Base-by-base conservation (phyloP, 2,888 invertebrate genomes). In the Drosophila pegasa region DNA sequence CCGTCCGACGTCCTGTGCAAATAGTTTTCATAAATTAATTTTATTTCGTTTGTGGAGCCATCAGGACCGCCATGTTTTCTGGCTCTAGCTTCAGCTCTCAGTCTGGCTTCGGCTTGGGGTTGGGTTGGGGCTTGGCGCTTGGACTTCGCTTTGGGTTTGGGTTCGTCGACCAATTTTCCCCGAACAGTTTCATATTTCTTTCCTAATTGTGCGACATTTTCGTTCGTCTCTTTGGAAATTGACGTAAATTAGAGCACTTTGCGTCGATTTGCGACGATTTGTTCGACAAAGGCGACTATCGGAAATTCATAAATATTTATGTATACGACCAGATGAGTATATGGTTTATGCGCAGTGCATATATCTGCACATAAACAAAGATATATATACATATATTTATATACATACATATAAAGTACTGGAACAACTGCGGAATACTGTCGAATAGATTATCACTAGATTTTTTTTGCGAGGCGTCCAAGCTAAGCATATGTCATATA, bases 21-120 rank as follows among this genome's bases (percentile, higher is more conserved):
- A 89, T 87, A 88, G 88, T 89, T 89, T 77, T 75, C 88, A 88
- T 88, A 88, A 88, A 88, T 88, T 89, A 81, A 81, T 86, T 87
- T 89, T 86, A 88, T 88, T 87, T 89, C 82, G 75, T 37, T 70
- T 65, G 75, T 61, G 84, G 71, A 83, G 86, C 78, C 81, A 73
- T 71, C 67, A 66, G 60, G 71, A 56, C 61, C 67, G 71, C 68
- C 62, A 69, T 75, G 63, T 27, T 71, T 64, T 64, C 67, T 63
- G 55, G 60, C 43, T 52, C 22, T 7, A 8, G 38, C 38, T 38
- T 8, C 12, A n/a, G 18, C 16, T 50, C 16, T 7, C 0, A 3
- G 16, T 27, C 18, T 12, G 7, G 27, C 18, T 16, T 10, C 31
- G 9, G 14, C n/a, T 12, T 12, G 27, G 25, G 14, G 3, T 18